A percentile compares a stretch with the other conserved stretches of the same genome.
These are phyloP conservation scores for Boulengeromyrus knoepffleri DNA, from an alignment of 2,113 vertebrate species.

Conservation along the genomic window DNA sequence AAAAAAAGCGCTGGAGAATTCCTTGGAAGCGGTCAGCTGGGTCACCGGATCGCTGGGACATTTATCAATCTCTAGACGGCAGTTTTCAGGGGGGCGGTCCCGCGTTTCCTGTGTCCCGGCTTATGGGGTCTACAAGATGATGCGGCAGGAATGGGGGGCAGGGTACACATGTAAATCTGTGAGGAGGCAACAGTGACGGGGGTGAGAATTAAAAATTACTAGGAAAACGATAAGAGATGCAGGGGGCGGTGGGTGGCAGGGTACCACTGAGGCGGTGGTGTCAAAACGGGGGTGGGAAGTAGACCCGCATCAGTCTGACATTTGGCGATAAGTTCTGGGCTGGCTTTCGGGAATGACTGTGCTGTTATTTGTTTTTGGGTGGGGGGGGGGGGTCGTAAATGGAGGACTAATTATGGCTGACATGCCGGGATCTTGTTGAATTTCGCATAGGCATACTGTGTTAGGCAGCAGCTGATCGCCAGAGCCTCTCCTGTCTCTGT, in stretches of 20 bases:
- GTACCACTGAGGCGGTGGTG: not conserved
- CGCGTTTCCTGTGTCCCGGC: not conserved
- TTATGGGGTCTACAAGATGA: not conserved
- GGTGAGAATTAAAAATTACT: not conserved
- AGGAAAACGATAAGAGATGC: not conserved
- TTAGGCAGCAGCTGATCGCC: not conserved
- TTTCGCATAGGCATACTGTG: not conserved
- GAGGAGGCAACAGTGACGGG: not conserved
- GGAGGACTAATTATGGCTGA: not conserved
- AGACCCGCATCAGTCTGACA: not conserved
- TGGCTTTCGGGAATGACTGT: not conserved
- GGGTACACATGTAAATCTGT: not conserved
- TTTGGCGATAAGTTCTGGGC: not conserved
- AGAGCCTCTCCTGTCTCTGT: not conserved
- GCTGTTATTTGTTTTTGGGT: not conserved
- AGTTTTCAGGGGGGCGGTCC: not conserved
- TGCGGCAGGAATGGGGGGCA: not conserved
- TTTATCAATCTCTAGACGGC: not conserved
- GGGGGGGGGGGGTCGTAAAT: not conserved
- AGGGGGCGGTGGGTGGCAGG: not conserved
- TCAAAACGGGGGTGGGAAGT: not conserved
- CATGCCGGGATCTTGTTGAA: not conserved
- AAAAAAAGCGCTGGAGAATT: not conserved
- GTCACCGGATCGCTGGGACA: slow-evolving; percentile 4
- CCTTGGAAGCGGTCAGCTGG: slow-evolving; percentile 10